These are phyloP conservation scores for Crotalus horridus DNA, from an alignment of 2,113 vertebrate genomes.

Conservation along the genomic window DNA sequence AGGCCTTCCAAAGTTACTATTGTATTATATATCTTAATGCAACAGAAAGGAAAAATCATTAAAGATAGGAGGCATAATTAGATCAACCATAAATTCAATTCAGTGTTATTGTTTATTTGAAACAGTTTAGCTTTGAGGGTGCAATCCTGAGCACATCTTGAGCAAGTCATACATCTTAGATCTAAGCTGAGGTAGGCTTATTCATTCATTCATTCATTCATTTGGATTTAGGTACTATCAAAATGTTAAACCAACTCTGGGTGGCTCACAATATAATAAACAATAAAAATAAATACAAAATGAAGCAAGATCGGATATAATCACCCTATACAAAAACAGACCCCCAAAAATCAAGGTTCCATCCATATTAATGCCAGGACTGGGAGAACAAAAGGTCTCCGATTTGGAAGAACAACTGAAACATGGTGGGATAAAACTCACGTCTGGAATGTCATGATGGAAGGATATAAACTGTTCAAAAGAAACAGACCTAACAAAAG, in stretches of 20 bases:
- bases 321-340: not conserved
- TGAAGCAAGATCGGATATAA: not conserved
- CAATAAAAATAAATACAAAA: not conserved
- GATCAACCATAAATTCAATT: not conserved
- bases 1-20: not conserved
- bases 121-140: not conserved
- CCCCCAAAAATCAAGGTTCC: not conserved
- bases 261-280: not conserved
- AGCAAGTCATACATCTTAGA: not conserved
- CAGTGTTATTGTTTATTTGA: not conserved
- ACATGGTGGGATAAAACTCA: not conserved
- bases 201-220: not conserved
- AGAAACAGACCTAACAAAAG: not conserved
- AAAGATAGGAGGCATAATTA: not conserved
- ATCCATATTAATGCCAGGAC: not conserved
- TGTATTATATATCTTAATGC: not conserved
- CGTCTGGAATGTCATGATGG: not conserved
- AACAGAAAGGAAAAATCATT: not conserved
- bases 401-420: not conserved
- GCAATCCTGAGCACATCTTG: not conserved
- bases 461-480: not conserved
- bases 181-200: not conserved
- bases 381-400: not conserved
- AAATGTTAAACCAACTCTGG: not conserved
- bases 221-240: not conserved